These are phyloP conservation scores for Ormia ochracea DNA, from an alignment of 2,888 invertebrate species.

Conservation along the genomic window DNA sequence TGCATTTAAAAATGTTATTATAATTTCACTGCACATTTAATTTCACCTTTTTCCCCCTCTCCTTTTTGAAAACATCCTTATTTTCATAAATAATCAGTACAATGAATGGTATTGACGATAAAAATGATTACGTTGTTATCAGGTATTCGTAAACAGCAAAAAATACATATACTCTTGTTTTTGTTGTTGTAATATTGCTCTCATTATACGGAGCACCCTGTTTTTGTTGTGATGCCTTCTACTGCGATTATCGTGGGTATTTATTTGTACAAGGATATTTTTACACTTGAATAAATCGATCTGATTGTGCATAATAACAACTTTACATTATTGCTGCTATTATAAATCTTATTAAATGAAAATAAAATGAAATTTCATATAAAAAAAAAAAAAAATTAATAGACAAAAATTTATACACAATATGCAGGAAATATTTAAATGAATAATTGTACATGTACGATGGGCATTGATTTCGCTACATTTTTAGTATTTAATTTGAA, in stretches of 20 bases:
- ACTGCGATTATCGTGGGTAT: slow-evolving; percentile 9
- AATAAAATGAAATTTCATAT: neutral
- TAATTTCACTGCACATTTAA: neutral
- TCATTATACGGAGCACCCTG: neutral
- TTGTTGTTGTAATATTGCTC: neutral
- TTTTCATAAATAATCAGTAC: neutral
- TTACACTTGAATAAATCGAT: slow-evolving; percentile 27
- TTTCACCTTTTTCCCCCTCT: neutral
- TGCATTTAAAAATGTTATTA: neutral
- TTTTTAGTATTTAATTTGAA: too few relatives aligned
- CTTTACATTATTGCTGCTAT: neutral
- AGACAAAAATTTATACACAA: slow-evolving; percentile 29
- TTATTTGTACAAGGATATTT: slow-evolving; percentile 20
- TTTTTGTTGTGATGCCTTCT: neutral
- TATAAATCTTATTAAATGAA: slow-evolving; percentile 3
- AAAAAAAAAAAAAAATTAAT: neutral
- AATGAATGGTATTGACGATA: neutral
- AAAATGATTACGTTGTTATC: neutral
- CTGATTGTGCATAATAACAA: neutral
- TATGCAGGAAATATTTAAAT: neutral
- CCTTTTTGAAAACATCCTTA: neutral
- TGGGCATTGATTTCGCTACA: neutral
- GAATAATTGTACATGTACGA: neutral
- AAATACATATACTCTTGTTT: neutral
- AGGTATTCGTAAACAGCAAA: neutral